These are phyloP conservation scores for Diadegma fenestrale DNA, from an alignment of 2,888 invertebrate species.

Conservation along the genomic window DNA sequence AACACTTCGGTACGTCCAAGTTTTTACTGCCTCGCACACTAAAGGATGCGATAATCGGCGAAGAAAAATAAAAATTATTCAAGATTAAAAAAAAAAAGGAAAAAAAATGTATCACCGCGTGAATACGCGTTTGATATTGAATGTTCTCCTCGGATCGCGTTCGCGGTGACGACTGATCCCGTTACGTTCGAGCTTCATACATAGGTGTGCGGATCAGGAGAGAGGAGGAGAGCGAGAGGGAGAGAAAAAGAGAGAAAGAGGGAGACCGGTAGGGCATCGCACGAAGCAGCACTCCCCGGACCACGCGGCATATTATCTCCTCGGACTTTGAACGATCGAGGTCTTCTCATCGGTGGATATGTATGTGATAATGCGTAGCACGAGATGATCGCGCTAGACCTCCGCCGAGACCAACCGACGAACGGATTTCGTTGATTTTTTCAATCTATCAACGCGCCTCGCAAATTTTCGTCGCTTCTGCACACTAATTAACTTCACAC, in stretches of 20 bases:
- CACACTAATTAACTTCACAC: not conserved
- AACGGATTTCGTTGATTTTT: slow-evolving; percentile 14
- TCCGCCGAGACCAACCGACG: not conserved
- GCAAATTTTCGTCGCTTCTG: not conserved
- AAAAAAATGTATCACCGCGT: slow-evolving; percentile 37
- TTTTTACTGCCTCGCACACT: not conserved
- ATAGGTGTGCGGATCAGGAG: slow-evolving; percentile 63
- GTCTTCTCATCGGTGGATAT: slow-evolving; percentile 52
- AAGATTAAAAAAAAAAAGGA: slow-evolving; percentile 2
- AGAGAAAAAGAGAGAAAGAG: slow-evolving; percentile 46
- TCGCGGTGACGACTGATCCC: slow-evolving; percentile 70
- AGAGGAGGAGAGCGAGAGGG: slow-evolving; percentile 15
- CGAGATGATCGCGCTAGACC: slow-evolving; percentile 50
- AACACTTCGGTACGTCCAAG: not conserved
- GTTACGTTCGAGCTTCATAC: slow-evolving; percentile 65
- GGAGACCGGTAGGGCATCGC: slow-evolving; percentile 64
- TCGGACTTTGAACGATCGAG: slow-evolving; percentile 74
- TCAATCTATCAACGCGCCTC: not conserved
- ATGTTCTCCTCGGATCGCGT: slow-evolving; percentile 65
- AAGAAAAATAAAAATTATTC: not conserved
- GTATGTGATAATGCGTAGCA: slow-evolving; percentile 42
- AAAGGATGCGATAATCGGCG: not conserved
- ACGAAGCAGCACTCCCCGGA: slow-evolving; percentile 53
- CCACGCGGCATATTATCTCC: slow-evolving; percentile 69
- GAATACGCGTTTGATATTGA: slow-evolving; percentile 32